Evolutionary conservation across 2,888 invertebrate species (phyloP).

Genomic region (Latrodectus elegans): DNA sequence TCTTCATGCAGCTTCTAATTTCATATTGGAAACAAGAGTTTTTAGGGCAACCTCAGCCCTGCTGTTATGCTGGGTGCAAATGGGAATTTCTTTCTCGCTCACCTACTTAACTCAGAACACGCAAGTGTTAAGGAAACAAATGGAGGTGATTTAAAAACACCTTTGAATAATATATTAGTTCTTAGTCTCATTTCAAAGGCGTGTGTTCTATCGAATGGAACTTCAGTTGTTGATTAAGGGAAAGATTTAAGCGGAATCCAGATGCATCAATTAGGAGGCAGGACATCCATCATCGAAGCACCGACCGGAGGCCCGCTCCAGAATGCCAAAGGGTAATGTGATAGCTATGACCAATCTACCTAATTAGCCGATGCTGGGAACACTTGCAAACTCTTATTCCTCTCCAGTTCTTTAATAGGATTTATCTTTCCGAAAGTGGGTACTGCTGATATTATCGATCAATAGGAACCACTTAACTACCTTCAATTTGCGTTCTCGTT

Average conservation of each 20-base stretch:
- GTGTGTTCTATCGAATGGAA: slow-evolving; percentile 7
- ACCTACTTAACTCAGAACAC: no score
- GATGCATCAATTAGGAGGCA: slow-evolving; percentile 47
- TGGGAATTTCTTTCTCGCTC: no score
- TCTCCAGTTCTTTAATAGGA: not conserved
- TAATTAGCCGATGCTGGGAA: slow-evolving; percentile 63
- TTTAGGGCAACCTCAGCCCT: no score
- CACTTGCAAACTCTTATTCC: slow-evolving; percentile 52
- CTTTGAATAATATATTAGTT: slow-evolving; percentile 20
- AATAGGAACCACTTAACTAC: slow-evolving; percentile 33
- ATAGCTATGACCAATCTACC: slow-evolving; percentile 54
- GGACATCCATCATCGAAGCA: slow-evolving; percentile 57
- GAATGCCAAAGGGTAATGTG: slow-evolving; percentile 48
- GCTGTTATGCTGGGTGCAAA: no score
- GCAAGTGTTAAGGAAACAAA: no score
- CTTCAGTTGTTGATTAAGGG: slow-evolving; percentile 44
- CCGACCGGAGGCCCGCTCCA: slow-evolving; percentile 29
- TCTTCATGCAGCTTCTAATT: no score
- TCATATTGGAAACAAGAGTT: no score
- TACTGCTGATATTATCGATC: slow-evolving; percentile 40
- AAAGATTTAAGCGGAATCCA: slow-evolving; percentile 45
- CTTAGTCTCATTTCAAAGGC: slow-evolving; percentile 25
- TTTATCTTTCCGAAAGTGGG: slow-evolving; percentile 16
- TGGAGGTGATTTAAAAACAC: no score
- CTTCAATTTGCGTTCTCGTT: slow-evolving; percentile 33